Evolutionary conservation across 1,140 invertebrate genomes (phyloP).

Genomic region (Drosophila tani): DNA sequence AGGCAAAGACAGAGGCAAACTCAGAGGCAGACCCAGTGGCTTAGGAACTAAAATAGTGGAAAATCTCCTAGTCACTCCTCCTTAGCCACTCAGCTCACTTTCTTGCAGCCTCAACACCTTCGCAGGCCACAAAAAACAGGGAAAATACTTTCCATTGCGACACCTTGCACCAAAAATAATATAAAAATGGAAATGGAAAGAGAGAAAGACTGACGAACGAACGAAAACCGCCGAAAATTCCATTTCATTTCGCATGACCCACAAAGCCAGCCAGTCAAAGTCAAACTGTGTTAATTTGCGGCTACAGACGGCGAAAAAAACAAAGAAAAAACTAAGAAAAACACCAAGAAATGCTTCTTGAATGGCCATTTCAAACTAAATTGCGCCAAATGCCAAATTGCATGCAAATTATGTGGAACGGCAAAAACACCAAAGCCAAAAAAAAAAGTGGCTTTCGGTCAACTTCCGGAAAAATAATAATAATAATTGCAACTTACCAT

Average conservation of each 20-base stretch:
- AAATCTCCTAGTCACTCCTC: constrained; percentile 35
- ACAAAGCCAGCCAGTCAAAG: constrained; percentile 62
- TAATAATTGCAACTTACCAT: constrained; percentile 28
- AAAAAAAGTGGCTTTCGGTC: constrained; percentile 12
- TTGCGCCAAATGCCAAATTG: constrained; percentile 79
- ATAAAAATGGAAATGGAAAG: constrained; percentile 14
- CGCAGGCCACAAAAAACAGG: constrained; percentile 9
- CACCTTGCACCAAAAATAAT: constrained; percentile 40
- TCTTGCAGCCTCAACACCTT: constrained; percentile 38
- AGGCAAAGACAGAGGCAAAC: background rate
- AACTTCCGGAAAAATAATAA: constrained; percentile 33
- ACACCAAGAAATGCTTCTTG: constrained; percentile 48
- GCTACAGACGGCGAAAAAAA: constrained; percentile 29
- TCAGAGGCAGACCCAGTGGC: background rate
- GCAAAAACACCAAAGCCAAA: constrained; percentile 34
- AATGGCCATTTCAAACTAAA: constrained; percentile 67
- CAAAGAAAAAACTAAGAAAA: constrained; percentile 17
- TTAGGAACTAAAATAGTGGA: background rate
- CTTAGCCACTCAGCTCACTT: constrained; percentile 26
- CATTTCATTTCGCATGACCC: constrained; percentile 81
- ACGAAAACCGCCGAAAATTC: constrained; percentile 55
- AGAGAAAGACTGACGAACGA: constrained; percentile 18
- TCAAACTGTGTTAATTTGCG: constrained; percentile 80
- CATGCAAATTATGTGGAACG: constrained; percentile 81
- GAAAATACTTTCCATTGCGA: constrained; percentile 64